Evolutionary conservation across 2,797 vertebrate genomes (phyloP).

Genomic region (Masticophis lateralis): DNA sequence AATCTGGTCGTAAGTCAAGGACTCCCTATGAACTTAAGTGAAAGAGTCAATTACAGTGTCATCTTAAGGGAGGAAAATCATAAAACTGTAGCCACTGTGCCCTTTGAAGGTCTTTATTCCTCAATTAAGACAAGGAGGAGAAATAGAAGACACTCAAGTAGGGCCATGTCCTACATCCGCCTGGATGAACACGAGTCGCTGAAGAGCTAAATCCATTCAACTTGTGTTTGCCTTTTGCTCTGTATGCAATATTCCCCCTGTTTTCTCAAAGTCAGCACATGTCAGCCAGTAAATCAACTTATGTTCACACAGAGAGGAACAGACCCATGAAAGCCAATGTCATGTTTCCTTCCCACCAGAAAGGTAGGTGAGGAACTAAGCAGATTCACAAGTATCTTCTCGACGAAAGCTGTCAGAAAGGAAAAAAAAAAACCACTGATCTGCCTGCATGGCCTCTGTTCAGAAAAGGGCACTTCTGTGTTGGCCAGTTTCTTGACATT

Average conservation of each 20-base stretch:
- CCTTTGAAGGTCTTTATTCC: conserved; percentile 28
- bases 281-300: conserved; percentile 30
- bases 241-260: not conserved
- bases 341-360: conserved; percentile 29
- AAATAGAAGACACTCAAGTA: not conserved
- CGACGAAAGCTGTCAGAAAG: not conserved
- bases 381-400: not conserved
- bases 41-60: not conserved
- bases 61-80: not conserved
- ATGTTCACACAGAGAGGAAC: conserved; percentile 27
- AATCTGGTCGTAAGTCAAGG: not conserved
- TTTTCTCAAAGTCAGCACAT: conserved; percentile 18
- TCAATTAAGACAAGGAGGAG: not conserved
- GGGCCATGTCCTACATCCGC: not conserved
- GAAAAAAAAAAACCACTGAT: not conserved
- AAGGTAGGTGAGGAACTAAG: not conserved
- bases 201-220: not conserved
- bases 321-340: conserved; percentile 22
- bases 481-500: not conserved
- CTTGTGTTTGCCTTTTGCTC: not conserved
- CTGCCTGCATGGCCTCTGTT: not conserved
- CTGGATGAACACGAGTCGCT: conserved; percentile 23
- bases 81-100: not conserved
- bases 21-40: not conserved
- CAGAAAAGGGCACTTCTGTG: not conserved